Evolutionary conservation across 2,113 vertebrate genomes (phyloP), one percentile per base, ranked within the genome.

Genomic region (Coptodon bakossiorum): DNA sequence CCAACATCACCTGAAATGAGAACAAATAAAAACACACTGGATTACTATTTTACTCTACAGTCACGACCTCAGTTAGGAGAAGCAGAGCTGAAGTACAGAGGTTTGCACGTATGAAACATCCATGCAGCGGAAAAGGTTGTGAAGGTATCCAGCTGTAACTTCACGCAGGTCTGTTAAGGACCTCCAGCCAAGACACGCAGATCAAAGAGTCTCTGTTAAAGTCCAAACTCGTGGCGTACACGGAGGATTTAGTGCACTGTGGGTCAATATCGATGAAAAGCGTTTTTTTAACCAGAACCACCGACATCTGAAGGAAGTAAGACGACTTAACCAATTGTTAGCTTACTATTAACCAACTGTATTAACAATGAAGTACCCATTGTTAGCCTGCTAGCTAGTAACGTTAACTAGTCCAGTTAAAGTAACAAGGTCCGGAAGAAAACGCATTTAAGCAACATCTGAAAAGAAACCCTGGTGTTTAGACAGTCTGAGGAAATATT

Each of bases 1-100:
- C 99, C 99, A 93, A 99, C 98, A 92, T 99, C 99, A 80, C 99
- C 99, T 99, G 80, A 89, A 94, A 93, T 22, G 43, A 84, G 86
- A 93, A 82, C 16, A 81, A 56, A 84, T 8, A 53, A 10, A 66
- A 89, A 34, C 6, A 71, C 1, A 5, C 4, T n/a, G 4, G n/a
- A 0, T 68, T n/a, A 11, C 7, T 11, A 10, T 3, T 54, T 84
- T 19, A 6, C 29, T 81, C 50, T 40, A 8, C 31, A 17, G 29
- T 1, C 34, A 82, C 34, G n/a, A 45, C 31, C 13, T 8, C 9
- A n/a, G 34, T 10, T 6, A 29, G 6, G 57, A 19, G 12, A 29
- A 22, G 31, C 8, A 43, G 24, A 0, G 17, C 9, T 50, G 31
- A 56, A 56, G 73, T 31, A 79, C 48, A 56, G 34, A 24, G 5